phyloP scores from a whole-genome alignment of 2,888 invertebrate species.

The Chrysotoxum bicinctum region DNA sequence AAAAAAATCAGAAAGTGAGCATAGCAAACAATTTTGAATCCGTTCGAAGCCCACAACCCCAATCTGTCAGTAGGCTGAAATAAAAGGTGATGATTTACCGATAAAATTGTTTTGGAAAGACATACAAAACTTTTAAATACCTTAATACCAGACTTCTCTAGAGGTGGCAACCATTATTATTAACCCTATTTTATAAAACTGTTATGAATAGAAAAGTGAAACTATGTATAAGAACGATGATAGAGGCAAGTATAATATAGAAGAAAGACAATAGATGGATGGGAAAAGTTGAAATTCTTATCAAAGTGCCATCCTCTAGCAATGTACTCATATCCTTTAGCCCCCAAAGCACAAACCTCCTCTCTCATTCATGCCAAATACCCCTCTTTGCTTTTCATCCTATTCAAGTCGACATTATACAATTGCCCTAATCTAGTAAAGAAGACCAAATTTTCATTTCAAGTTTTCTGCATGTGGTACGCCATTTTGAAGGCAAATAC shows the following conservation, averaged over 20 bases:
- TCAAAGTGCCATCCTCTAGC: conserved; percentile 45
- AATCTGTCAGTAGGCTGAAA: too few relatives aligned
- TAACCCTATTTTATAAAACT: conserved; percentile 15
- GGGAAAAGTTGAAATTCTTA: conserved; percentile 69
- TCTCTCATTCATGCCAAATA: background rate
- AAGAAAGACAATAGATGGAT: conserved; percentile 60
- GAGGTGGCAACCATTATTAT: background rate
- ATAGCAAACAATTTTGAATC: too few relatives aligned
- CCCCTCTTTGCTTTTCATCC: background rate
- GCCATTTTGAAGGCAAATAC: conserved; percentile 36
- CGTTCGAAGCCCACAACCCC: too few relatives aligned
- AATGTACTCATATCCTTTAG: background rate
- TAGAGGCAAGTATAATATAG: background rate
- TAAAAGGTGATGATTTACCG: too few relatives aligned
- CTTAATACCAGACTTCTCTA: background rate
- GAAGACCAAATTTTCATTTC: conserved; percentile 52
- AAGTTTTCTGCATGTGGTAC: conserved; percentile 59
- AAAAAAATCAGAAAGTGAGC: too few relatives aligned
- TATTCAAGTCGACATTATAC: background rate
- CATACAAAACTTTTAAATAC: too few relatives aligned
- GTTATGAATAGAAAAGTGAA: conserved; percentile 34
- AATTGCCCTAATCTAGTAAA: conserved; percentile 37
- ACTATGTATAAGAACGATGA: conserved; percentile 27
- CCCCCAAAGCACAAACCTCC: background rate
- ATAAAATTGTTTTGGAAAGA: too few relatives aligned